Percentiles rank a stretch among this genome's conserved stretches.
Conservation (phyloP, 2,113 vertebrate species). For the Leuciscus idus region DNA sequence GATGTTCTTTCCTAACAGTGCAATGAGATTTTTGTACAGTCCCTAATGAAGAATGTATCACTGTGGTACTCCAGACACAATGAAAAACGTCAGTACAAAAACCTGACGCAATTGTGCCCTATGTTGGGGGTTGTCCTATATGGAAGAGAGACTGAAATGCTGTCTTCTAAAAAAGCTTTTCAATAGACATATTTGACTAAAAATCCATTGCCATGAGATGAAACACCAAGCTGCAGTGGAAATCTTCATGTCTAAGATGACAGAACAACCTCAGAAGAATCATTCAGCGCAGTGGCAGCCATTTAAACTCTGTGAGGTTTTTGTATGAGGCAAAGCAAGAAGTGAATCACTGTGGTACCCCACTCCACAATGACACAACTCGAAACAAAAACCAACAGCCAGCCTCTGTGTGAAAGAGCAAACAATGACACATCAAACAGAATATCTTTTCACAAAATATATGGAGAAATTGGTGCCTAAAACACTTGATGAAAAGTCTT, state of each 20-base stretch:
- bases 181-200: neutral
- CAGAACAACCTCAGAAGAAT: too few relatives aligned
- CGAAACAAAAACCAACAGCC: conserved; percentile 45
- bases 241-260: neutral
- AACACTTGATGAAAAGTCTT: neutral
- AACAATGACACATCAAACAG: neutral
- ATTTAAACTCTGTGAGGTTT: conserved; percentile 26
- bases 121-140: neutral
- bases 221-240: neutral
- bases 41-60: conserved; percentile 20
- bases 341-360: conserved; percentile 46
- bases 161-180: neutral
- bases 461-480: neutral
- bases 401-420: neutral
- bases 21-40: conserved; percentile 47
- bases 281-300: neutral
- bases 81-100: conserved; percentile 63
- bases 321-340: conserved; percentile 6
- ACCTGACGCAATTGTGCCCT: conserved; percentile 8
- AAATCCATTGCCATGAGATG: neutral
- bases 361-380: conserved; percentile 36
- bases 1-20: neutral
- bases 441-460: neutral
- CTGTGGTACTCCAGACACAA: conserved; percentile 54
- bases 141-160: too few relatives aligned